Evolutionary conservation across 2,113 vertebrate species (phyloP).

Genomic region (Mastomys coucha): DNA sequence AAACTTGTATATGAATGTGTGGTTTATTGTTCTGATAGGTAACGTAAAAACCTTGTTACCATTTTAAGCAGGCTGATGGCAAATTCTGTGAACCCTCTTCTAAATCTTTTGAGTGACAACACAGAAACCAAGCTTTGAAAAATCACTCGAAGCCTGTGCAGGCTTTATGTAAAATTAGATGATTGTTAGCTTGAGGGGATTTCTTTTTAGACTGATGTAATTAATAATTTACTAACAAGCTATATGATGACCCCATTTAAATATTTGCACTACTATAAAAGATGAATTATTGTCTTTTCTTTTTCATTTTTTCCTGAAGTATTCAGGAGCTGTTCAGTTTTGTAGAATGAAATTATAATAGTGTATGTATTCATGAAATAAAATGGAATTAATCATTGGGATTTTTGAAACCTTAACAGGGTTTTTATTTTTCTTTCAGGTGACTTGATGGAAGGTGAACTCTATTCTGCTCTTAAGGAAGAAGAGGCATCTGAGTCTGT

Average conservation of each 20-base stretch:
- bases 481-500: slow-evolving; percentile 93
- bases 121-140: slow-evolving; percentile 36
- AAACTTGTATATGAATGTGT: slow-evolving; percentile 32
- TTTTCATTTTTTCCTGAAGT: background rate
- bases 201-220: slow-evolving; percentile 35
- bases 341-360: background rate
- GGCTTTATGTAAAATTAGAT: background rate
- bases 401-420: slow-evolving; percentile 30
- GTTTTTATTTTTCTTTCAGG: slow-evolving; percentile 86
- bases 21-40: slow-evolving; percentile 44
- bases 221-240: slow-evolving; percentile 32
- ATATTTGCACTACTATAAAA: background rate
- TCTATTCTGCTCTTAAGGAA: slow-evolving; percentile 98
- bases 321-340: background rate
- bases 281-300: slow-evolving; percentile 11
- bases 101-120: slow-evolving; percentile 48
- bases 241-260: background rate
- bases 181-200: background rate
- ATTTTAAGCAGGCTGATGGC: slow-evolving; percentile 46
- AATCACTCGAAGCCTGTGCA: background rate
- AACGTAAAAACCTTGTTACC: slow-evolving; percentile 20
- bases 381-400: slow-evolving; percentile 27
- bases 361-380: background rate
- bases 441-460: slow-evolving; percentile 97
- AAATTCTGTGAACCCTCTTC: slow-evolving; percentile 41